Base-by-base conservation (phyloP, 2,888 invertebrate species). In the Ornithoptera priamus region DNA sequence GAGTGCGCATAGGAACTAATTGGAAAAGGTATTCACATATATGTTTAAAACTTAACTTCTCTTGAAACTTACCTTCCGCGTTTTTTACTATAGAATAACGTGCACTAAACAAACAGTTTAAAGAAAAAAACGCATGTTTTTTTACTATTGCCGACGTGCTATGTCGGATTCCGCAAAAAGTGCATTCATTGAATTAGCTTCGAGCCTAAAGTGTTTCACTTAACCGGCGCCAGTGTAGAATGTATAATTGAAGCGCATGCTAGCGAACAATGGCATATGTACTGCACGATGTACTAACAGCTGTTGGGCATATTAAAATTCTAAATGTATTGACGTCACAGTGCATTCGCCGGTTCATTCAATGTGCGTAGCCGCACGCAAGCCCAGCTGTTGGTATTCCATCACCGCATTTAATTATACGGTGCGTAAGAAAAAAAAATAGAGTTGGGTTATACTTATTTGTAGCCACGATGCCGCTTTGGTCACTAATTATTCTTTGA, bases 211-310 rank as follows among this genome's bases (percentile, higher is more conserved):
- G 72, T 73, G 77, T 74, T 75, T 78, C 77, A 78, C 80, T 80
- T 75, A 65, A 71, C 69, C 73, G 80, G 80, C 81, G 81, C 81
- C 78, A 69, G 53, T 60, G 50, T 64, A 36, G 46, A 58, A 42
- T 63, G 46, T 59, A 59, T 30, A 53, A 69, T 56, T 67, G 56
- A 56, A 30, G 63, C 50, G 46, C 63, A 58, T 22, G 65, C 65
- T 20, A 46, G 15, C 20, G 65, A 46, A 87, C 85, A 87, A 87
- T 86, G 81, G 85, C 85, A 86, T 84, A 85, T 88, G 87, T 81
- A 59, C 24, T 8, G 39, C 12, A 77, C 78, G 78, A 39, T 39
- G 39, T 39, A 39, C 39, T 10, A 82, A 81, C 87, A 88, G 83
- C 85, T 88, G 86, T 80, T 81, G 71, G 79, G 81, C 84, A 85